Base-by-base conservation (phyloP, 2,888 invertebrate genomes). In the Zhengitettix transpicula region DNA sequence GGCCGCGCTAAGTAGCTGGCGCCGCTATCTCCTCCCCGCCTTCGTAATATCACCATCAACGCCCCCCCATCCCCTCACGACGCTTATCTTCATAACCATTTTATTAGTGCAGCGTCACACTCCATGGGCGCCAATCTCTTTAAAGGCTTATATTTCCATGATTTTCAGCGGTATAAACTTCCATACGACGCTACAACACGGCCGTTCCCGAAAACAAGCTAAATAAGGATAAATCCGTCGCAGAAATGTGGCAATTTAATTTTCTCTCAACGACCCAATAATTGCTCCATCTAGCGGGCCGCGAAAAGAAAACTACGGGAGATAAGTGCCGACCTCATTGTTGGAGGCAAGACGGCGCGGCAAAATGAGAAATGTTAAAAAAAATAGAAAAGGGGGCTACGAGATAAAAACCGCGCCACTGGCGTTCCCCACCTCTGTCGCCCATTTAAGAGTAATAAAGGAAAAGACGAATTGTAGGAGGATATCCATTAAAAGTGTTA, bases 221-320 rank as follows among this genome's bases (percentile, higher is more conserved):
- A 47, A 47, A 47, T n/a, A 47, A n/a, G 47, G 47, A 47, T 47
- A 47, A 47, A 47, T 47, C n/a, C 47, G 47, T 12, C 47, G n/a
- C 12, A 12, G 14, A n/a, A 14, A 47, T 14, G 12, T 12, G 54
- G 61, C 59, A 47, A 61, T 63, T 63, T 63, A 63, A 63, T 63
- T 63, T 63, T 58, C 42, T 55, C 60, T 62, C 58, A 61, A 62
- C 61, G 61, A 58, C 59, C 58, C 62, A 56, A 62, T 62, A 62
- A 62, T 62, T 62, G 62, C 62, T 56, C 60, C 56, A 56, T 55
- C 61, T 58, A 59, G 57, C 59, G 59, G 51, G 47, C 47, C 47
- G 47, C 12, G 47, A 47, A n/a, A 47, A 47, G n/a, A 47, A 47
- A n/a, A n/a, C 47, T 12, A 12, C 47, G n/a, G 47, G 47, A 47